Evolutionary conservation across 2,113 vertebrate species (phyloP), one percentile per base, ranked within the genome.

Genomic region (Nothocercus nigrocapillus): DNA sequence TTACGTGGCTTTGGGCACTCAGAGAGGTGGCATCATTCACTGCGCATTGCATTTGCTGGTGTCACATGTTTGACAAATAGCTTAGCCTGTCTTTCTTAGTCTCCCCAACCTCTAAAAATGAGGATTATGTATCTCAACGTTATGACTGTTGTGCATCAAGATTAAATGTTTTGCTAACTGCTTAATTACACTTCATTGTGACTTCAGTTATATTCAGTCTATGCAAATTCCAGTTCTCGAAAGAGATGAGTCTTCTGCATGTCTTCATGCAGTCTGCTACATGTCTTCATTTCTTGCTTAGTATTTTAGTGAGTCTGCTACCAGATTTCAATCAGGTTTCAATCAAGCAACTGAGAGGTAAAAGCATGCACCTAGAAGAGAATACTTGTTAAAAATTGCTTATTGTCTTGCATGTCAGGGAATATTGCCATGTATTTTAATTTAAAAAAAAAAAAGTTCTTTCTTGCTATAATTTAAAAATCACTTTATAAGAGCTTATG

Each of bases 11-110:
- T 51, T 86, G 83, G 56, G 42, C n/a, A 2, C 58, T 58, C 10
- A 4, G 75, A 49, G 47, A 73, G 70, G 70, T 19, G 0, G 2
- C 59, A n/a, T 22, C 61, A 44, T 16, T 87, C 1, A 0, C 44
- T 82, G 53, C 82, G 85, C 44, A 2, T 89, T 70, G 49, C 73
- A 27, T 11, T 63, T 51, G 45, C 80, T 89, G 51, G 16, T 90
- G 88, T 77, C 80, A 32, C 38, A 77, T 89, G 83, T 81, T 95
- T 88, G 90, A 66, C 62, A 56, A 4, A 0, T 58, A 56, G 4
- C 32, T 61, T 67, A 7, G 0, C 0, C 73, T 70, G 64, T 61
- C 67, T 69, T 20, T 9, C 16, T 58, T 58, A 32, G 54, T 32
- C 28, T 58, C 16, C 28, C 54, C 30, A 32, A 18, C 54, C 9